These are phyloP conservation scores for Labeo catla DNA, from an alignment of 2,113 vertebrate genomes.

Conservation along the genomic window DNA sequence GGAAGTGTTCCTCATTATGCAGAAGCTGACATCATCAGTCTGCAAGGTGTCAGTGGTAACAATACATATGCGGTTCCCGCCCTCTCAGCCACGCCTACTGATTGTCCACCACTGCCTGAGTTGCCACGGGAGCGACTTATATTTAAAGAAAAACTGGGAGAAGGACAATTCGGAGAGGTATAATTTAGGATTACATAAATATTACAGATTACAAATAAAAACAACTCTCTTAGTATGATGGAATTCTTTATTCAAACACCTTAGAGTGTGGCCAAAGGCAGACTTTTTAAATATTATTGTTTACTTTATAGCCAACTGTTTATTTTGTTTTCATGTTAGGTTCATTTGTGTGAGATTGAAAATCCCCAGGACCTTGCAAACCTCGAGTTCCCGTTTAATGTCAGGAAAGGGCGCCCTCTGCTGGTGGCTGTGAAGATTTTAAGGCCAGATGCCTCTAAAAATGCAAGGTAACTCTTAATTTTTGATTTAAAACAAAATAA, in stretches of 20 bases:
- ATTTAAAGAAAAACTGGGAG: conserved; percentile 93
- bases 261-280: neutral
- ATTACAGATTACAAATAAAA: neutral
- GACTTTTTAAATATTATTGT: neutral
- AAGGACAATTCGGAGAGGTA: conserved; percentile 95
- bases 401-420: conserved; percentile 87
- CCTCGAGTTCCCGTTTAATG: conserved; percentile 84
- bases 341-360: conserved; percentile 91
- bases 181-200: neutral
- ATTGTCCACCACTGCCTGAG: conserved; percentile 82
- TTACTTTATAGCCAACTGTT: neutral
- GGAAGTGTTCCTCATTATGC: conserved; percentile 92
- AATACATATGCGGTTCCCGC: conserved; percentile 91
- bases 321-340: conserved; percentile 69
- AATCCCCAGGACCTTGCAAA: conserved; percentile 85
- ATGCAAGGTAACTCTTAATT: conserved; percentile 80
- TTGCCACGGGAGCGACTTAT: conserved; percentile 85
- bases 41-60: conserved; percentile 90
- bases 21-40: conserved; percentile 90
- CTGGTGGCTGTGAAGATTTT: conserved; percentile 93
- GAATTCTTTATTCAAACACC: no score
- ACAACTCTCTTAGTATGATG: neutral
- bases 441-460: conserved; percentile 90
- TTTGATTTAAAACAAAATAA: no score
- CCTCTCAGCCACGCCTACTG: conserved; percentile 77